Conservation (phyloP, 2,113 vertebrate species). For the Cricetomys ansorgei region DNA sequence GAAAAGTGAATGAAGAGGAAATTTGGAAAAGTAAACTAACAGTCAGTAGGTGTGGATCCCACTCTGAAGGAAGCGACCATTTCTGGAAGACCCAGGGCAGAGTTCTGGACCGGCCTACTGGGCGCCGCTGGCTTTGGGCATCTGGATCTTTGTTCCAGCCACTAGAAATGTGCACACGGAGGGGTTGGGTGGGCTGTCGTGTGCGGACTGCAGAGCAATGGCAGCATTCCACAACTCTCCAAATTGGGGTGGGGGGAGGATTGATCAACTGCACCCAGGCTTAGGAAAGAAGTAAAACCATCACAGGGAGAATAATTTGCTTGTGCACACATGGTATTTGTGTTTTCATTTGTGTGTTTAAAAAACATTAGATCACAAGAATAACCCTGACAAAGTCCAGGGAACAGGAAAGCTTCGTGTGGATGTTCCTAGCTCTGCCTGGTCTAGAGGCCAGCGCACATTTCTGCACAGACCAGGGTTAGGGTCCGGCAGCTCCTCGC, state of each 20-base stretch:
- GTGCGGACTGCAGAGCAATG: background rate
- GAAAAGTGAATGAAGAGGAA: background rate
- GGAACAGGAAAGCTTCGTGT: background rate
- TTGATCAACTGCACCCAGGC: background rate
- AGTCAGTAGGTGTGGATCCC: background rate
- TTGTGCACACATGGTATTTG: background rate
- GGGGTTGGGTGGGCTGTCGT: background rate
- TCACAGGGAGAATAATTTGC: background rate
- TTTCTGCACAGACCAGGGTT: background rate
- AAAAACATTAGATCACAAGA: conserved; percentile 1
- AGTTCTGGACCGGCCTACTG: background rate
- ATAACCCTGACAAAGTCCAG: background rate
- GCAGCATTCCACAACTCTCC: background rate
- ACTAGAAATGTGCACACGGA: background rate
- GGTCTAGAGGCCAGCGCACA: background rate
- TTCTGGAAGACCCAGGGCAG: background rate
- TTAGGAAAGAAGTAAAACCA: background rate
- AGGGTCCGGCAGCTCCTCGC: background rate
- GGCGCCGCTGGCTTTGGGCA: background rate
- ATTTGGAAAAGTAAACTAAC: background rate
- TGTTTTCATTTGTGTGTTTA: background rate
- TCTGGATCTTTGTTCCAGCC: background rate
- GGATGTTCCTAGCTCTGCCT: background rate
- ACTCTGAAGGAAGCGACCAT: background rate
- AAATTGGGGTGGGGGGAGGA: too few relatives aligned